Conservation (phyloP, 37 sponge, comb jelly and placozoan genomes). For the Cliona cf. orientalis region DNA sequence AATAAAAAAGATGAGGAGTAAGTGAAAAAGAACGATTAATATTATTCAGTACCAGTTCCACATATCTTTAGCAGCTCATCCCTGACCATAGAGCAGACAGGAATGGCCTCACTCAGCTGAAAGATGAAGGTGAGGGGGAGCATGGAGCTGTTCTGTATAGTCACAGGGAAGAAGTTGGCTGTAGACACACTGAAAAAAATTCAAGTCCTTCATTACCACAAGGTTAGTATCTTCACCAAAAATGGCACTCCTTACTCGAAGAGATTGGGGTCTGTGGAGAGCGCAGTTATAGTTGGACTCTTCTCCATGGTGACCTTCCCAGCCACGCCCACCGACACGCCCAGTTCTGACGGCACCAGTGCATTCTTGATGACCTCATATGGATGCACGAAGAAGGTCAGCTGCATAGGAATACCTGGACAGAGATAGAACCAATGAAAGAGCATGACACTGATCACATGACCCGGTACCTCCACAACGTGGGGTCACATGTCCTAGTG, state of each 20-base stretch:
- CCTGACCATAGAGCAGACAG: slow-evolving; percentile 28
- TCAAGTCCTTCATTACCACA: neutral
- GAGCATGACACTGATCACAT: neutral
- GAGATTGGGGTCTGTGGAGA: slow-evolving; percentile 54
- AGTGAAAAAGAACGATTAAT: neutral
- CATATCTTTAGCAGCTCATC: slow-evolving; percentile 23
- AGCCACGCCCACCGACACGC: slow-evolving; percentile 33
- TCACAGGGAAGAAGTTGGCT: slow-evolving; percentile 33
- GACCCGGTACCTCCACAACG: slow-evolving; percentile 32
- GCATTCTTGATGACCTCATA: slow-evolving; percentile 38
- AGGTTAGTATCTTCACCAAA: neutral
- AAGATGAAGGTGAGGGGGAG: slow-evolving; percentile 42
- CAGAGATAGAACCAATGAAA: neutral
- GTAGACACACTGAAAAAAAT: slow-evolving; percentile 16
- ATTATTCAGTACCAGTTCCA: neutral
- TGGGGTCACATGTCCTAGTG: slow-evolving; percentile 46
- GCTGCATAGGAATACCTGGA: slow-evolving; percentile 57
- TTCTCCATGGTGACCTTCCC: slow-evolving; percentile 35
- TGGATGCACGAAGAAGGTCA: slow-evolving; percentile 62
- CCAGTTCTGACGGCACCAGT: neutral
- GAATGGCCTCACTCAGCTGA: slow-evolving; percentile 11
- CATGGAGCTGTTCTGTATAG: slow-evolving; percentile 42
- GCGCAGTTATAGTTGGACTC: slow-evolving; percentile 25
- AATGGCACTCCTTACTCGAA: slow-evolving; percentile 39
- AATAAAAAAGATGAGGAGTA: neutral